These are phyloP conservation scores for Heliconius hortense DNA, from an alignment of 2,888 invertebrate species.

Conservation along the genomic window DNA sequence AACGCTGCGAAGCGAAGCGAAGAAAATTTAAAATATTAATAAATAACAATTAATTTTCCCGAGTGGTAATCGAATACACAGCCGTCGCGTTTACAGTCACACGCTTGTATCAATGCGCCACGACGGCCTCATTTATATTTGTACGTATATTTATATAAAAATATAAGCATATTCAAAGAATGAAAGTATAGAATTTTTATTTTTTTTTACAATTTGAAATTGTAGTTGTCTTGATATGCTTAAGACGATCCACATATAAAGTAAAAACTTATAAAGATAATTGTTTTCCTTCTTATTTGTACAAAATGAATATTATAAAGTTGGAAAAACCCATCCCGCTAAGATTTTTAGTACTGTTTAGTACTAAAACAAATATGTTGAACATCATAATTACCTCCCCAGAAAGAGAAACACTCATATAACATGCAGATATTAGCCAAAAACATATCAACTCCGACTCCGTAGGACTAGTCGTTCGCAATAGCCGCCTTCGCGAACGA, in stretches of 20 bases:
- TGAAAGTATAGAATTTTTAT: no score
- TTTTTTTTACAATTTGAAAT: no score
- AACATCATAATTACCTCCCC: not conserved
- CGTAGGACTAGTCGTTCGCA: conserved; percentile 64
- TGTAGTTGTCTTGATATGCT: not conserved
- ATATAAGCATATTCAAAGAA: no score
- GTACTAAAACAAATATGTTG: not conserved
- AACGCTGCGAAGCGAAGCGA: no score
- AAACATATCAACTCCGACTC: conserved; percentile 61
- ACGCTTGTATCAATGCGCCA: no score
- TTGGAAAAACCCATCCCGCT: not conserved
- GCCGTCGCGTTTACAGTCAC: no score
- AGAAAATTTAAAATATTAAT: no score
- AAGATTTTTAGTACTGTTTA: not conserved
- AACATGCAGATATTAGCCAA: conserved; percentile 41
- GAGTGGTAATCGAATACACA: no score
- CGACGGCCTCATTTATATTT: no score
- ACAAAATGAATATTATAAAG: no score
- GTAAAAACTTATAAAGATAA: not conserved
- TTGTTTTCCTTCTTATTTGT: not conserved
- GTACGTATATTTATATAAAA: no score
- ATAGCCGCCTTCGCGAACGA: conserved; percentile 74
- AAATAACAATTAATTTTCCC: no score
- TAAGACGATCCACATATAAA: not conserved
- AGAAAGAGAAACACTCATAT: not conserved